Evolutionary conservation across 2,797 vertebrate species (phyloP), one percentile per base, ranked within the genome.

Genomic region (Typhlichthys subterraneus): DNA sequence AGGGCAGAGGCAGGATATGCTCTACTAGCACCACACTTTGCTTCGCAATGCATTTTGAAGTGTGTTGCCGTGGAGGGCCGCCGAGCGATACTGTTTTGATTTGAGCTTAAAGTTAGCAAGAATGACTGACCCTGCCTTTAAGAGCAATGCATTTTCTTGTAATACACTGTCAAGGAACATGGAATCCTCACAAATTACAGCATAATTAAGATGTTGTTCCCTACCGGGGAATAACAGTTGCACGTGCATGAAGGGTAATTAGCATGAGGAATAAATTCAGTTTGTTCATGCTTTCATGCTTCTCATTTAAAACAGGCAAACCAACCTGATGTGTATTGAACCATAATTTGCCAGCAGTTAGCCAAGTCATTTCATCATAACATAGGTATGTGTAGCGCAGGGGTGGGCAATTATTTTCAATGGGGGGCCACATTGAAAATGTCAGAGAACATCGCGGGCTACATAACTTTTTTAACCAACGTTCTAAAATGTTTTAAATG

Each of bases 221-320:
- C 57, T 50, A 46, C 15, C 14, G 48, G 19, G 51, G 50, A 65
- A 53, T 70, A 73, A 80, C 86, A 81, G 76, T 70, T 63, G 38
- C 53, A 47, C 50, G 45, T 58, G 61, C 52, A 79, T 54, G 63
- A 63, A 63, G 55, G 59, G 14, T 77, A 77, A 75, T 84, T 73
- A 77, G 57, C 55, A 31, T 65, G 63, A 82, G 78, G 74, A 70
- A 79, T 79, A 69, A 53, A 73, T 80, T 69, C 4, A 3, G 4
- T 29, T 29, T 29, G 23, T 29, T 29, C 38, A 42, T 9, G 7
- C 9, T 42, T 42, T 42, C 9, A 9, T 42, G 53, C 33, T 70
- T 72, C 78, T 56, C 19, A 15, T 62, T 73, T 69, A n/a, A 42
- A 42, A 42, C 38, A 2, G 7, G 38, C 38, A 67, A 4, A 73